Base-by-base conservation (phyloP, 2,888 invertebrate species). In the Kuschelorhynchus macadamiae region DNA sequence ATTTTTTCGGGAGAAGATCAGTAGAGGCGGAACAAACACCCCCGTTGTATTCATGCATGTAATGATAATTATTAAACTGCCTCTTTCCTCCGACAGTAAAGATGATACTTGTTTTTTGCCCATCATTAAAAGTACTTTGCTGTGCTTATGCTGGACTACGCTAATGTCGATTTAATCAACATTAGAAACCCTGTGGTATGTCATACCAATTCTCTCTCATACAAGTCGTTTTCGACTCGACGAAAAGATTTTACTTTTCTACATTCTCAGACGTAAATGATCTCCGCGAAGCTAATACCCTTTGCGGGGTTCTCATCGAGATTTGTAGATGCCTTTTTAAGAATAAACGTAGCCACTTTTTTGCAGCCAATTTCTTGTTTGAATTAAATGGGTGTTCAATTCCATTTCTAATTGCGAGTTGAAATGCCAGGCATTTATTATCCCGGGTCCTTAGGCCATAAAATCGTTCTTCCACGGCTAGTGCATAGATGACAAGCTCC, bases 281-380 rank as follows among this genome's bases (percentile, higher is more conserved):
- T 63, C 42, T 55, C 7, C 63, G 25, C 3, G 25, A 3, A 3
- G 25, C 25, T 5, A 7, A 7, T 7, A 25, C 30, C 18, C 55
- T 46, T 46, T 53, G 53, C 8, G 63, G 63, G 21, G 42, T 53
- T 32, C 60, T 47, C 49, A 60, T 32, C 21, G 30, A 56, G 8
- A 56, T 18, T 56, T 41, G 41, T 42, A 25, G 25, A 16, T 50
- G 61, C 14, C 49, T 25, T 21, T 60, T 60, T 11, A 60, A 30
- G 49, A 60, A 60, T 49, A 49, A 39, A 5, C 44, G n/a, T 7
- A 60, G 16, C 17, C 49, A 60, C 7, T 17, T 30, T 47, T 39
- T 49, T 9, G 49, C 49, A 33, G 60, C 60, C 32, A 18, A 60
- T 49, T 49, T 44, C 1, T 8, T 57, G 8, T 18, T 16, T 49